Base-by-base conservation (phyloP, 2,797 vertebrate genomes). In the Xyrichtys novacula region DNA sequence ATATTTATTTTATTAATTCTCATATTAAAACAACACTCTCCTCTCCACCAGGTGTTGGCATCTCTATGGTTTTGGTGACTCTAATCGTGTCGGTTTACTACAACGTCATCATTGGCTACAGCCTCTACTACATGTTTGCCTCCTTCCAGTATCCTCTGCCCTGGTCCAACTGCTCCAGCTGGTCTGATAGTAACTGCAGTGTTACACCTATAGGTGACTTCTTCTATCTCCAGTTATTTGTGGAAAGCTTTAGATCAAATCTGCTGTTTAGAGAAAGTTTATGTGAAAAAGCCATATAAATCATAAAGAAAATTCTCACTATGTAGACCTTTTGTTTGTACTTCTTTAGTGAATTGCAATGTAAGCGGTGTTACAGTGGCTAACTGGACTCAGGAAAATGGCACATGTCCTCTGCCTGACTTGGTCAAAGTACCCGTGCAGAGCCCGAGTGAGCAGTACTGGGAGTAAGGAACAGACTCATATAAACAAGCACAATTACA, bases 51-150 rank as follows among this genome's bases (percentile, higher is more conserved):
- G 98, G 98, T 88, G 94, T 98, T 59, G 97, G 97, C 9, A 23
- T 98, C 67, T 94, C 94, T 0, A 97, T 96, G 95, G 92, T 98
- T 56, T 32, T 96, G 66, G 92, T 96, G 78, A 96, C 94, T 58
- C 70, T 94, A 0, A 89, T 97, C 36, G 93, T 98, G 50, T 69
- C 93, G 0, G 89, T 99, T 64, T 98, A 98, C 84, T 99, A 99
- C 72, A 98, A 98, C 0, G 95, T 97, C 68, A 98, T 99, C 85
- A 95, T 99, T 17, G 91, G 92, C 71, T 98, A 99, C 63, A 95
- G 96, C 12, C 88, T 99, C 67, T 98, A 96, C 90, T 99, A 99
- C 87, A 85, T 99, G 65, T 98, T 98, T 76, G 95, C 96, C 60
- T 98, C 97, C 7, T 97, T 99, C 92, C 96, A 94, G 92, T 93